phyloP scores from a whole-genome alignment of 2,113 vertebrate genomes.

The Saimiri boliviensis region DNA sequence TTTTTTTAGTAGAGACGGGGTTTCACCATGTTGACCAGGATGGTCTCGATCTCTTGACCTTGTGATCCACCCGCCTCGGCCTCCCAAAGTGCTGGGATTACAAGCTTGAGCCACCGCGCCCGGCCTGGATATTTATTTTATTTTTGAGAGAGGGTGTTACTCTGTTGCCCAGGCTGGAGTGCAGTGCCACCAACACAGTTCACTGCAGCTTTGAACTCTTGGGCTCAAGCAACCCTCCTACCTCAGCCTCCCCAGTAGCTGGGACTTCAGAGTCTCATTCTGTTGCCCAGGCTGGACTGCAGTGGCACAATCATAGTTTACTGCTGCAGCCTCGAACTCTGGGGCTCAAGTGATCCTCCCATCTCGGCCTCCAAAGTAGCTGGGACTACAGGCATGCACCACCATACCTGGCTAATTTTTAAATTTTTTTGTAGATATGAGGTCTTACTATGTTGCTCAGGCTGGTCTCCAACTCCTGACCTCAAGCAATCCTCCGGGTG shows the following conservation, averaged over 20 bases:
- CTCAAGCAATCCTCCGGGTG: not conserved
- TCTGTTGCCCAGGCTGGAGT: not conserved
- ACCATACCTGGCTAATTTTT: not conserved
- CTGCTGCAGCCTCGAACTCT: too few species aligned
- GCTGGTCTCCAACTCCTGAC: not conserved
- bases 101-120: too few species aligned
- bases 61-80: too few species aligned
- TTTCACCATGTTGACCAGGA: too few species aligned
- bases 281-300: not conserved
- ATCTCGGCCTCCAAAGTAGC: too few species aligned
- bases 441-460: not conserved
- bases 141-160: not conserved
- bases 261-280: not conserved
- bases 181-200: not conserved
- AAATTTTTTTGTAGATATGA: not conserved
- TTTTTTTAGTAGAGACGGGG: too few species aligned
- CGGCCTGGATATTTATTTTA: not conserved
- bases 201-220: not conserved
- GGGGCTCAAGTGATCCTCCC: too few species aligned
- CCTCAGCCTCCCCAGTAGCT: not conserved
- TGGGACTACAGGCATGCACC: not conserved
- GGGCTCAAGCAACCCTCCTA: not conserved
- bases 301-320: too few species aligned
- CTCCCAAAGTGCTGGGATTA: too few species aligned
- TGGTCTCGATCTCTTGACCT: too few species aligned